Evolutionary conservation across 2,888 invertebrate species (phyloP).

Genomic region (Drosophila peninsularis): DNA sequence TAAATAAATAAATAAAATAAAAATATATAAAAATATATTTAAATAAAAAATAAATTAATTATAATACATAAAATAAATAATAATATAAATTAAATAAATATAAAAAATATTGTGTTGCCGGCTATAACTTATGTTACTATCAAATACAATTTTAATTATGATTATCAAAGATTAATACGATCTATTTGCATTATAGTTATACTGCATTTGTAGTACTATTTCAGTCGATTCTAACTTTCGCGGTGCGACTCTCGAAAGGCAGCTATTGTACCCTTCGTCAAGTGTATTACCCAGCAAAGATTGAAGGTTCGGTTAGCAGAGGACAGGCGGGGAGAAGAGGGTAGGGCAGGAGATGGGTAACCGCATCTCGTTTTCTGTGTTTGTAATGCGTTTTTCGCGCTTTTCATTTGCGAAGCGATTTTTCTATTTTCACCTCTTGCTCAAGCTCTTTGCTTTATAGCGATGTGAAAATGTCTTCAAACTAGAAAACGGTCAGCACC

Average conservation of each 20-base stretch:
- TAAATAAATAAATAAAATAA: too few species aligned
- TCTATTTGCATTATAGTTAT: background rate
- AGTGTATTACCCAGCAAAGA: slow-evolving; percentile 31
- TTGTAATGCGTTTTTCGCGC: slow-evolving; percentile 73
- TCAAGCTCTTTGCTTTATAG: slow-evolving; percentile 68
- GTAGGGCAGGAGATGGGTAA: background rate
- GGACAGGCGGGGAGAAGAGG: background rate
- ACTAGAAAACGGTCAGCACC: slow-evolving; percentile 71
- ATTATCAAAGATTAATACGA: background rate
- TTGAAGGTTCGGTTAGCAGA: background rate
- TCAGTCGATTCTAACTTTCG: background rate
- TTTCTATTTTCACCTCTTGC: slow-evolving; percentile 70
- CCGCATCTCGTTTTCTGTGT: slow-evolving; percentile 65
- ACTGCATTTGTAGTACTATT: background rate
- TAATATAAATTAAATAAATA: too few species aligned
- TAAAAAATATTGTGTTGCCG: background rate
- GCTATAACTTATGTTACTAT: too few species aligned
- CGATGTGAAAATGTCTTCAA: slow-evolving; percentile 73
- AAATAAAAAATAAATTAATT: too few species aligned
- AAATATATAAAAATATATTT: too few species aligned
- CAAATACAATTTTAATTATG: background rate
- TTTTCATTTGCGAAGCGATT: slow-evolving; percentile 74
- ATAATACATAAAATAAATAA: too few species aligned
- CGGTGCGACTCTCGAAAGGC: background rate
- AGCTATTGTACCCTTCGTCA: slow-evolving; percentile 31